Evolutionary conservation across 2,113 vertebrate species (phyloP), one percentile per base, ranked within the genome.

Genomic region (Gracilinanus agilis): DNA sequence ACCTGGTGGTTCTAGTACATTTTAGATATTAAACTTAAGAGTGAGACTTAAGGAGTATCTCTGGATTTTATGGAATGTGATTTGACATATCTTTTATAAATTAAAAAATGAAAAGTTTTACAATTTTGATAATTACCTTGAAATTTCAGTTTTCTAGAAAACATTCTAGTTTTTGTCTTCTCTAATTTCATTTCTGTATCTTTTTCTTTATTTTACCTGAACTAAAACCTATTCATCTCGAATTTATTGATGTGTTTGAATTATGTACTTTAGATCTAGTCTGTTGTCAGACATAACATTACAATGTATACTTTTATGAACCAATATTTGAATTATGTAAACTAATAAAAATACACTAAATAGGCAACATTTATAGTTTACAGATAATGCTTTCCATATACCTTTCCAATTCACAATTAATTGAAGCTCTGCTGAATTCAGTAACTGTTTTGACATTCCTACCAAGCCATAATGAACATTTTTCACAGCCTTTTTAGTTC

Each of bases 1-100:
- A 98, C 58, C 98, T 99, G 98, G 98, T 98, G 98, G 94, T 93
- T 92, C 6, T 54, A 49, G 16, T 9, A 9, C 23, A 34, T 16
- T 29, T 29, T 24, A 2, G 10, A 54, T 4, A 6, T 4, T 92
- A 55, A 96, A 23, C 21, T 92, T 40, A 8, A 8, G 55, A 56
- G 29, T n/a, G 54, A 93, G 12, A 40, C 67, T 90, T 29, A n/a
- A 55, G 2, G 4, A 23, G 3, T 34, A 16, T 40, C 23, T 7
- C 23, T 8, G 93, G 88, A 92, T 92, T 67, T 75, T 19, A 75
- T 75, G 61, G 5, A n/a, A n/a, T 5, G 19, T 7, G 4, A n/a
- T 34, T 89, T 49, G 9, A 27, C 3, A 89, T 89, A 24, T 9
- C 25, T 49, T 44, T 27, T 49, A 23, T 53, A 90, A 90, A 90